phyloP scores from a whole-genome alignment of 2,113 vertebrate genomes.

The human region GRCh38 chr5:781001-781500 shows the following conservation, averaged over 20 bases:
- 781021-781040: not conserved
- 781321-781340: not conserved
- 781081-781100: not conserved
- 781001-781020: fast-evolving
- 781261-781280: not conserved
- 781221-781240: not conserved
- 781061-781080: not conserved
- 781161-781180: fast-evolving
- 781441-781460: not conserved
- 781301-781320: not conserved
- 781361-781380: not conserved
- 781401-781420: not conserved
- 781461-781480: not conserved
- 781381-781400: fast-evolving
- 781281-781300: not conserved
- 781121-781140: not conserved
- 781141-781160: not conserved
- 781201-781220: too few species aligned
- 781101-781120: not conserved
- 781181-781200: not conserved
- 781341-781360: too few species aligned
- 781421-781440: not conserved
- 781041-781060: not conserved
- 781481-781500: not conserved
- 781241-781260: not conserved